Base-by-base conservation (phyloP, 2,888 invertebrate species). In the Ichneumon xanthorius region DNA sequence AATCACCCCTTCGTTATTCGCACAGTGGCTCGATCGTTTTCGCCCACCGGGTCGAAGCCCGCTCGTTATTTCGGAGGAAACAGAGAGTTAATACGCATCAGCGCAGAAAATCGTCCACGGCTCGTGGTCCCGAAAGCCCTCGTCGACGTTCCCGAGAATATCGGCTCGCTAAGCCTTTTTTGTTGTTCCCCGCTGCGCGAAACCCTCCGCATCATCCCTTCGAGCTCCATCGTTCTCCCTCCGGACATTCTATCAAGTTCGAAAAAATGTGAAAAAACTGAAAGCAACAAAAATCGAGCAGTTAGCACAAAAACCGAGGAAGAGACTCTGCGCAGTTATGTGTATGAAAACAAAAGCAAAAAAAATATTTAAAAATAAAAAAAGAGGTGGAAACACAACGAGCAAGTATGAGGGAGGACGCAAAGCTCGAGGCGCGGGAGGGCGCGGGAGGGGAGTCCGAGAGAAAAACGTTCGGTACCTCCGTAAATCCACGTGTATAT, bases 401-500 rank as follows among this genome's bases (percentile, higher is more conserved):
- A 40, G 53, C 30, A 22, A 80, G 9, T 40, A 26, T 26, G 26
- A 58, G 22, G 58, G 26, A 14, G 58, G 26, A 26, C 6, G 58
- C 26, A 58, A 11, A 76, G 37, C 33, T 50, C 37, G 71, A 79
- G 68, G 58, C 33, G 67, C 53, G 45, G 14, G 40, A 78, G 68
- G 11, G 58, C 16, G 63, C 30, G 16, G 53, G 61, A 37, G 45
- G 11, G 30, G 67, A 79, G 55, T 48, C 26, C 45, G 53, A 50
- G 78, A 48, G 78, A 45, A 84, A 84, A 70, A 37, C 68, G 40
- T 33, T 77, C 50, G n/a, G 65, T 50, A 40, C 37, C 58, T 73
- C 65, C 76, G 72, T 87, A 87, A 85, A 85, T 85, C 80, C 75
- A 78, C 73, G 79, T 84, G 73, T 65, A 55, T 77, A 71, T 68